Percentiles rank a stretch among this genome's conserved stretches.
phyloP scores from a whole-genome alignment of 2,113 vertebrate species.

The Xiphorhynchus elegans region DNA sequence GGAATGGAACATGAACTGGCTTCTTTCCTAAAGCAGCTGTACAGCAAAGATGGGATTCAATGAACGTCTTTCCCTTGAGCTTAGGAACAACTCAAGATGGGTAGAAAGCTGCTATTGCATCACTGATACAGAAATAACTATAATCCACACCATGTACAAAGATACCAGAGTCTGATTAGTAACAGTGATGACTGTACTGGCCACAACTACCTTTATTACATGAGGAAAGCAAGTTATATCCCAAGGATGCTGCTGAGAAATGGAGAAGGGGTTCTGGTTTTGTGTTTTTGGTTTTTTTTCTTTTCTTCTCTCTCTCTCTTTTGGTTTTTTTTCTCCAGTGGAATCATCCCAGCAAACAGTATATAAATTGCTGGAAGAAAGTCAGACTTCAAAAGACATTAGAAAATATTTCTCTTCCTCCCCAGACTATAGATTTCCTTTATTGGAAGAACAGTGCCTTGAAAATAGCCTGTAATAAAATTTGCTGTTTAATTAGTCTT shows the following conservation, averaged over 20 bases:
- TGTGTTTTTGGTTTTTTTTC: not conserved
- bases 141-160: conserved; percentile 1
- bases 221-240: not conserved
- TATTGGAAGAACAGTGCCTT: conserved; percentile 26
- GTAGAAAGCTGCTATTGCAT: conserved; percentile 43
- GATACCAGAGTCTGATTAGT: not conserved
- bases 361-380: not conserved
- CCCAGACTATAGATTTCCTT: conserved; percentile 29
- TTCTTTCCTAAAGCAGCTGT: conserved; percentile 58
- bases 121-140: conserved; percentile 2
- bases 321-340: rapidly evolving
- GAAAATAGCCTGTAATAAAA: conserved; percentile 29
- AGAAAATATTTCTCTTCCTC: not conserved
- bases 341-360: not conserved
- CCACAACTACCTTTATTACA: not conserved
- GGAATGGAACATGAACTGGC: conserved; percentile 13
- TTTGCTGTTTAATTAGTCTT: conserved; percentile 45
- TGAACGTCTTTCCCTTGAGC: conserved; percentile 17
- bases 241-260: not conserved
- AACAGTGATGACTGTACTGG: not conserved
- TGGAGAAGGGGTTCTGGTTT: not conserved
- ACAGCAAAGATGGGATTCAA: conserved; percentile 18
- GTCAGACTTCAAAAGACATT: not conserved
- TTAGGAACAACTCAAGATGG: conserved; percentile 24
- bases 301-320: too few species aligned